A percentile compares a stretch with the other conserved stretches of the same genome.
Conservation (phyloP, 2,113 vertebrate genomes). For the Pao palembangensis region DNA sequence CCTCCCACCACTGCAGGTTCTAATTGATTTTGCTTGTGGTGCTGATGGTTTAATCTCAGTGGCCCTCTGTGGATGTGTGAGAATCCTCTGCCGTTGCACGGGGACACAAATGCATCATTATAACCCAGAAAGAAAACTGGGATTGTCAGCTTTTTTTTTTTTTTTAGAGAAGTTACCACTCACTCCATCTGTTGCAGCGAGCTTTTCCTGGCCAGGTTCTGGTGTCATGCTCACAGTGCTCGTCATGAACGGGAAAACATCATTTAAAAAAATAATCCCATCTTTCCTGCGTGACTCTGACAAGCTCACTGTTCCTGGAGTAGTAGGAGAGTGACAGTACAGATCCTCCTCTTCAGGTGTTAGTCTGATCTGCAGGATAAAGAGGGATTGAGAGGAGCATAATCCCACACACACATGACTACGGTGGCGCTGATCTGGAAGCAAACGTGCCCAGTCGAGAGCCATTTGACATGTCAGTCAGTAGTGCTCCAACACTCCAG, state of each 20-base stretch:
- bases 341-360: slow-evolving; percentile 32
- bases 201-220: neutral
- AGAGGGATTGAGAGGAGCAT: slow-evolving; percentile 61
- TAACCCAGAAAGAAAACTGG: no score
- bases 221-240: slow-evolving; percentile 1
- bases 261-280: neutral
- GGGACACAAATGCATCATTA: slow-evolving; percentile 1
- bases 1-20: neutral
- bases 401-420: slow-evolving; percentile 58
- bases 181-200: slow-evolving; percentile 12
- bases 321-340: slow-evolving; percentile 36
- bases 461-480: slow-evolving; percentile 10
- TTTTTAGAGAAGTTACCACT: slow-evolving; percentile 14
- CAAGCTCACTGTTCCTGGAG: neutral
- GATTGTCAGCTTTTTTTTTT: no score
- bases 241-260: neutral
- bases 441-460: slow-evolving; percentile 50
- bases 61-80: slow-evolving; percentile 1
- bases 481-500: neutral
- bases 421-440: slow-evolving; percentile 31
- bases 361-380: slow-evolving; percentile 55
- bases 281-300: no score
- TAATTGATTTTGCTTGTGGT: neutral
- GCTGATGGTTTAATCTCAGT: slow-evolving; percentile 14
- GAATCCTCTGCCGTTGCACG: slow-evolving; percentile 16